phyloP scores from a whole-genome alignment of 2,888 invertebrate genomes.

The Holacanthella duospinosa region DNA sequence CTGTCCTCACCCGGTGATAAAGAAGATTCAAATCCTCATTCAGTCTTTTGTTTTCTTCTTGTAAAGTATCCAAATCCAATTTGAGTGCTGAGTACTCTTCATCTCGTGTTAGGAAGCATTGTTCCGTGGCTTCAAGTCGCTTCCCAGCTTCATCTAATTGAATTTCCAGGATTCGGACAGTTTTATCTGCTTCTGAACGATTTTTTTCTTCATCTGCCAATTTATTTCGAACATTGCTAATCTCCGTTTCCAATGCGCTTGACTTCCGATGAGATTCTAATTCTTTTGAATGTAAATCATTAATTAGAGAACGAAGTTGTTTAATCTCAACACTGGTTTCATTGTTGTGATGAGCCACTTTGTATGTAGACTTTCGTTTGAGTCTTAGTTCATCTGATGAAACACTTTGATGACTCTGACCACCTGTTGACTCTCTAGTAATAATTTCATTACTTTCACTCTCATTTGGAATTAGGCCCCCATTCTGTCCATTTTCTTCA shows the following conservation, averaged over 20 bases:
- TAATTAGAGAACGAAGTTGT: slow-evolving; percentile 36
- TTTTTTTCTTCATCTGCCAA: slow-evolving; percentile 24
- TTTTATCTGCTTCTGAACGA: slow-evolving; percentile 33
- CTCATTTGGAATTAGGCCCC: neutral
- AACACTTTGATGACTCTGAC: too few species aligned
- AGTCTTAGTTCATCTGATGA: slow-evolving; percentile 34
- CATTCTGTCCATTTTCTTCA: neutral
- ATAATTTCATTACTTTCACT: neutral
- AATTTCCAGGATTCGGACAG: slow-evolving; percentile 35
- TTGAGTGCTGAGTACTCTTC: slow-evolving; percentile 39
- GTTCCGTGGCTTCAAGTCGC: slow-evolving; percentile 36
- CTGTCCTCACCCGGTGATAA: slow-evolving; percentile 36
- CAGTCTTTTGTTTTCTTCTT: slow-evolving; percentile 39
- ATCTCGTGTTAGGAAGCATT: slow-evolving; percentile 36
- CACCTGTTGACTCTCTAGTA: too few species aligned
- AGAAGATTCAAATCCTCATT: slow-evolving; percentile 38
- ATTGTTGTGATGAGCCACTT: slow-evolving; percentile 32
- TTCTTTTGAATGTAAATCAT: slow-evolving; percentile 37
- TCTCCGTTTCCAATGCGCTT: slow-evolving; percentile 35
- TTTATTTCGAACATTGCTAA: slow-evolving; percentile 36
- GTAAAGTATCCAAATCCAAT: slow-evolving; percentile 39
- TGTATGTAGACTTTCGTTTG: slow-evolving; percentile 39
- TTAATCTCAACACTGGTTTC: slow-evolving; percentile 35
- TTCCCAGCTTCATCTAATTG: slow-evolving; percentile 34
- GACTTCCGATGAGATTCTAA: slow-evolving; percentile 35